Conservation (phyloP, 1,140 invertebrate species). For the Bicyclus anynana region DNA sequence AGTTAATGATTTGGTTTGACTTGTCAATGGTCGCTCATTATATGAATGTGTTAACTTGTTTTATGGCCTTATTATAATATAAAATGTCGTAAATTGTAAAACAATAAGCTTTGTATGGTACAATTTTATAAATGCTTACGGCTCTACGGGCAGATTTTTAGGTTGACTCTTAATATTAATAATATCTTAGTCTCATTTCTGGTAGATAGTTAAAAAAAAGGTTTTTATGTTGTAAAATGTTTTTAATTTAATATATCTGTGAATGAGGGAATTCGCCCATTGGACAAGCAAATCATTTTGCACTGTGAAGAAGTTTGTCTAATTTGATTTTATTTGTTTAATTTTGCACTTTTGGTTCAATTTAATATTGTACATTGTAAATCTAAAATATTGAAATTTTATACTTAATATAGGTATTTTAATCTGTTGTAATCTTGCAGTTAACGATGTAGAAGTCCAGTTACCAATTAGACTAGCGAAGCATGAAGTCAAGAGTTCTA, state of each 20-base stretch:
- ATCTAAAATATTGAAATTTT: no score
- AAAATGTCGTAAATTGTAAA: constrained; percentile 11
- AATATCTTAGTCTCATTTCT: constrained; percentile 28
- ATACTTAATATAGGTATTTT: no score
- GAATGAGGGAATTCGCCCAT: constrained; percentile 11
- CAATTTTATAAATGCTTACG: constrained; percentile 19
- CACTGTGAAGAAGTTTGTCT: no score
- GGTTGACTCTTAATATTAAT: constrained; percentile 25
- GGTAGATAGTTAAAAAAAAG: constrained; percentile 27
- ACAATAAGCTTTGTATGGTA: constrained; percentile 15
- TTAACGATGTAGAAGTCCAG: no score
- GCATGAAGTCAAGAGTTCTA: no score
- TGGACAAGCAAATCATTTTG: constrained; percentile 1
- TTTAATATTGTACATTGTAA: no score
- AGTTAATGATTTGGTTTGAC: constrained; percentile 53
- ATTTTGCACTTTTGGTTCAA: no score
- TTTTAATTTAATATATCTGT: constrained; percentile 28
- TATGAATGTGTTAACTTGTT: constrained; percentile 57
- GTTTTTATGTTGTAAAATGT: constrained; percentile 32
- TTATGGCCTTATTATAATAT: constrained; percentile 54
- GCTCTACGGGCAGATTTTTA: constrained; percentile 13
- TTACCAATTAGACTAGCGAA: no score
- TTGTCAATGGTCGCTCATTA: constrained; percentile 38
- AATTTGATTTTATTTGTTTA: no score
- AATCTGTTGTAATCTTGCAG: no score